These are phyloP conservation scores for Telmatherina bonti DNA, from an alignment of 2,797 vertebrate species.

Conservation along the genomic window DNA sequence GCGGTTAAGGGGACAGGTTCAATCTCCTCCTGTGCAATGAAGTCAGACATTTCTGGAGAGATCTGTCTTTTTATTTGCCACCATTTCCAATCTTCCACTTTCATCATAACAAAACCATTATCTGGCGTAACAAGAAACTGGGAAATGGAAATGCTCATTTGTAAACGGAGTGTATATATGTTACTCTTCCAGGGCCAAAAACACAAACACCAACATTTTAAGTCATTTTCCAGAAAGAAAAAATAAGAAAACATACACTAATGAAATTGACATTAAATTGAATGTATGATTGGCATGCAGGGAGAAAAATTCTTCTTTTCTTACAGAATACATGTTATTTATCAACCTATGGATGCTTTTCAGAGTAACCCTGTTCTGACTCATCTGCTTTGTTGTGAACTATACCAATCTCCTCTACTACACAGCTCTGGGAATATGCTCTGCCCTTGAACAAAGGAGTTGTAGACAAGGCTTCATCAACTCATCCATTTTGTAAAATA, in stretches of 20 bases:
- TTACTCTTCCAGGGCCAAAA: neutral
- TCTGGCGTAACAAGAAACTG: constrained; percentile 32
- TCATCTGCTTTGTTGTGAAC: constrained; percentile 1
- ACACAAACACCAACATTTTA: neutral
- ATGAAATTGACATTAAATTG: neutral
- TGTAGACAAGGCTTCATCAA: neutral
- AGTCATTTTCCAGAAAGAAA: neutral
- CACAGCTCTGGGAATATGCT: neutral
- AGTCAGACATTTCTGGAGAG: constrained; percentile 46
- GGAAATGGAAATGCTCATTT: constrained; percentile 27
- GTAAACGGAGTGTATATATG: neutral
- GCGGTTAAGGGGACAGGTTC: constrained; percentile 56
- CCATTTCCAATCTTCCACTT: constrained; percentile 53
- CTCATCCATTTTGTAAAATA: neutral
- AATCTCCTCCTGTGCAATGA: constrained; percentile 50
- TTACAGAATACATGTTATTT: neutral
- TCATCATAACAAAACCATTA: constrained; percentile 54
- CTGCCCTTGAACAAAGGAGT: neutral
- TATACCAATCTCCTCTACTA: neutral
- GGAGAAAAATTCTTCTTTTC: neutral
- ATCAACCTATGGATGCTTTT: neutral
- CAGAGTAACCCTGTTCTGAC: constrained; percentile 6
- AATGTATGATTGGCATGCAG: neutral
- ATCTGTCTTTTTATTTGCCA: constrained; percentile 59
- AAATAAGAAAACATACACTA: neutral